Evolutionary conservation across 2,113 vertebrate genomes (phyloP).

Genomic region (Oncorhynchus nerka): DNA sequence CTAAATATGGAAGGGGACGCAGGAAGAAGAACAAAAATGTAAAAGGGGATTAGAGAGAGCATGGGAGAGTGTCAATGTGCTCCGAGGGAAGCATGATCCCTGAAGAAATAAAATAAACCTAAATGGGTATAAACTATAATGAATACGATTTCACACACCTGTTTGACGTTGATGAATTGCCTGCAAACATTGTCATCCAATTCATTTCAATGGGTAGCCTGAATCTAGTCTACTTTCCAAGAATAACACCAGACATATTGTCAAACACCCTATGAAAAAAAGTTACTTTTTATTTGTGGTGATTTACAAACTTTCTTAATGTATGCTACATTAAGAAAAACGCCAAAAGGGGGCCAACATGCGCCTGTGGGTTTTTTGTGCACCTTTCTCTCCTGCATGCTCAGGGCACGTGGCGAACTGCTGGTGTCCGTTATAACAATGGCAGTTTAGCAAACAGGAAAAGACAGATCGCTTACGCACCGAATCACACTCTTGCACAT

Average conservation of each 20-base stretch:
- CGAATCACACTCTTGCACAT: constrained; percentile 26
- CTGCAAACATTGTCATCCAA: constrained; percentile 19
- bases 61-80: constrained; percentile 24
- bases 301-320: no score
- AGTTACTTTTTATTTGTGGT: neutral
- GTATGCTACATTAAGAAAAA: neutral
- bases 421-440: constrained; percentile 37
- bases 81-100: constrained; percentile 38
- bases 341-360: neutral
- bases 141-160: neutral
- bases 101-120: constrained; percentile 58
- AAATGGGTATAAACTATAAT: constrained; percentile 31
- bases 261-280: neutral
- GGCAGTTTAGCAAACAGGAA: constrained; percentile 53
- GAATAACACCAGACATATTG: constrained; percentile 1
- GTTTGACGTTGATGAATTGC: constrained; percentile 61
- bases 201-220: neutral
- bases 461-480: constrained; percentile 49
- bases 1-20: constrained; percentile 28
- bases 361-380: neutral
- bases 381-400: neutral
- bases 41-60: constrained; percentile 40
- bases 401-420: constrained; percentile 41
- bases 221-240: constrained; percentile 19
- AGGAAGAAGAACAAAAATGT: constrained; percentile 1